These are phyloP conservation scores for Ctenodactylus gundi DNA, from an alignment of 2,113 vertebrate genomes.

Conservation along the genomic window DNA sequence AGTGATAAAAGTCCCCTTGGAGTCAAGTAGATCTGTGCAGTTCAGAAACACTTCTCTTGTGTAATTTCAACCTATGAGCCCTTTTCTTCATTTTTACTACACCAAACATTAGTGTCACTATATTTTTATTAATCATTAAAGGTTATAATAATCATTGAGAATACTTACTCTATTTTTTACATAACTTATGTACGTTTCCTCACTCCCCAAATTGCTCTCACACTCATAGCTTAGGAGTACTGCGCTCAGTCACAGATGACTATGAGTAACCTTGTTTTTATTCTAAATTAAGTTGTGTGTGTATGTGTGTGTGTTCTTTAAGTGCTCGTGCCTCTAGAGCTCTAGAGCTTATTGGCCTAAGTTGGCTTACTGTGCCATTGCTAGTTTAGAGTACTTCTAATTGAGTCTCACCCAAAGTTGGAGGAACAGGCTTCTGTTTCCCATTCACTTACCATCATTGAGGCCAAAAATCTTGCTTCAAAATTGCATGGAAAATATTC, in stretches of 20 bases:
- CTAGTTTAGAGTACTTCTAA: constrained; percentile 55
- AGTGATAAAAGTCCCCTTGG: neutral
- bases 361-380: constrained; percentile 49
- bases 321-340: constrained; percentile 32
- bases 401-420: constrained; percentile 65
- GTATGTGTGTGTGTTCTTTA: constrained; percentile 40
- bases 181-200: neutral
- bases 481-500: constrained; percentile 73
- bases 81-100: neutral
- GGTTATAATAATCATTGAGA: neutral
- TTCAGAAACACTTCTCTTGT: constrained; percentile 8
- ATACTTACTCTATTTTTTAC: neutral
- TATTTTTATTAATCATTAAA: neutral
- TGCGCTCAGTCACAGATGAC: constrained; percentile 2
- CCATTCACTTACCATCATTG: constrained; percentile 28
- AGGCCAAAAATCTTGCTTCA: constrained; percentile 29
- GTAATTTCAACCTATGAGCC: neutral
- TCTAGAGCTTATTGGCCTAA: constrained; percentile 60
- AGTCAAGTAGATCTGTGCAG: neutral
- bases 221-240: neutral
- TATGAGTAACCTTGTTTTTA: constrained; percentile 61
- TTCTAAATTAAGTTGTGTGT: constrained; percentile 58
- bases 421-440: constrained; percentile 42
- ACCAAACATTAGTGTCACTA: neutral
- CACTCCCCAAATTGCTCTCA: accelerated